phyloP scores from a whole-genome alignment of 2,888 invertebrate species.

The Vanessa cardui region DNA sequence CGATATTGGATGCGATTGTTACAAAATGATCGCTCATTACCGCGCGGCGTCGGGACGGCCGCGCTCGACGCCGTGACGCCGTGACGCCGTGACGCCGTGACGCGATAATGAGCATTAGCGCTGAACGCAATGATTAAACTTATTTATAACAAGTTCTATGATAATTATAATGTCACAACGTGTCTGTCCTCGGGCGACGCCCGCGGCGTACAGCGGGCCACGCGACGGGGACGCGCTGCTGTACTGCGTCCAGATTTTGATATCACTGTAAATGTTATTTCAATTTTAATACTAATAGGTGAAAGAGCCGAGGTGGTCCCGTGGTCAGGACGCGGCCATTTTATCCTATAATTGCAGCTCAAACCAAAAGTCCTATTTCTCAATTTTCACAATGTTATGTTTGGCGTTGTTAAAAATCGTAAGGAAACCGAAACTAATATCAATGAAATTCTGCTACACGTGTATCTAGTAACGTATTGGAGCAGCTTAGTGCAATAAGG shows the following conservation, averaged over 20 bases:
- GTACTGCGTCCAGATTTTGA: not conserved
- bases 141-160: slow-evolving; percentile 19
- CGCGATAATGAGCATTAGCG: slow-evolving; percentile 57
- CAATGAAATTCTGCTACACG: too few species aligned
- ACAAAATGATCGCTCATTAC: slow-evolving; percentile 54
- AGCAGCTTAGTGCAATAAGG: too few species aligned
- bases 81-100: slow-evolving; percentile 35
- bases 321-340: too few species aligned
- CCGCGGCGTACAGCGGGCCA: slow-evolving; percentile 1
- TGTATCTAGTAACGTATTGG: too few species aligned
- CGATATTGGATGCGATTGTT: slow-evolving; percentile 49
- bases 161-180: slow-evolving; percentile 31
- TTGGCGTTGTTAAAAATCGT: too few species aligned
- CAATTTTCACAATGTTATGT: too few species aligned
- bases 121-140: slow-evolving; percentile 30
- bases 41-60: slow-evolving; percentile 19
- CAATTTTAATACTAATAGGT: too few species aligned
- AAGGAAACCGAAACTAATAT: too few species aligned
- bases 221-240: not conserved
- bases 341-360: too few species aligned
- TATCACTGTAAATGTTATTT: too few species aligned
- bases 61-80: not conserved
- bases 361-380: too few species aligned
- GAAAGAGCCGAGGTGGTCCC: too few species aligned
- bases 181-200: slow-evolving; percentile 25